These are phyloP conservation scores for Flexamia atlantica DNA, from an alignment of 2,888 invertebrate genomes.

Conservation along the genomic window DNA sequence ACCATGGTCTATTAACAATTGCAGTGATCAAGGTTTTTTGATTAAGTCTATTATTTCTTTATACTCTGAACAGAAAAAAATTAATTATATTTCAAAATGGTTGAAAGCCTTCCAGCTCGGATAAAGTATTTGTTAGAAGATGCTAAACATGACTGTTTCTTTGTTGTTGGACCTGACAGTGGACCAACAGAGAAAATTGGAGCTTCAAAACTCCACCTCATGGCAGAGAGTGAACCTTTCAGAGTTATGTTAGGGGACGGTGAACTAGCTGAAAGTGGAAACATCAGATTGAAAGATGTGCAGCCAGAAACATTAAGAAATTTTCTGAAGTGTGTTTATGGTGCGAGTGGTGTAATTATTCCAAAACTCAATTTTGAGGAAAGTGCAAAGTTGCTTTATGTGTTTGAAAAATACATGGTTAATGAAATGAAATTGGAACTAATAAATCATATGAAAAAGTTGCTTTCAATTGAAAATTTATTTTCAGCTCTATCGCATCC, in stretches of 20 bases:
- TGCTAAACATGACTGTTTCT: slow-evolving; percentile 16
- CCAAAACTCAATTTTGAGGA: slow-evolving; percentile 11
- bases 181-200: neutral
- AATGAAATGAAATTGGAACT: neutral
- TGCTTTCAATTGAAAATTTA: neutral
- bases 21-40: too few relatives aligned
- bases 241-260: neutral
- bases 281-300: neutral
- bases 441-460: neutral
- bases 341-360: neutral
- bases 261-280: neutral
- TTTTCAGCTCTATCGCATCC: slow-evolving; percentile 13
- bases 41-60: too few relatives aligned
- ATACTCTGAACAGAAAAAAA: too few relatives aligned
- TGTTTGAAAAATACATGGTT: neutral
- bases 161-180: neutral
- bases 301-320: slow-evolving; percentile 20
- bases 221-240: neutral
- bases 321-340: slow-evolving; percentile 6
- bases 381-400: neutral
- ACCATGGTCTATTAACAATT: too few relatives aligned
- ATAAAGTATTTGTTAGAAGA: slow-evolving; percentile 21
- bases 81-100: too few relatives aligned
- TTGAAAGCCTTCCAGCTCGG: slow-evolving; percentile 6
- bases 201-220: neutral